Conservation (phyloP, 2,888 invertebrate genomes). For the Terebella lapidaria region DNA sequence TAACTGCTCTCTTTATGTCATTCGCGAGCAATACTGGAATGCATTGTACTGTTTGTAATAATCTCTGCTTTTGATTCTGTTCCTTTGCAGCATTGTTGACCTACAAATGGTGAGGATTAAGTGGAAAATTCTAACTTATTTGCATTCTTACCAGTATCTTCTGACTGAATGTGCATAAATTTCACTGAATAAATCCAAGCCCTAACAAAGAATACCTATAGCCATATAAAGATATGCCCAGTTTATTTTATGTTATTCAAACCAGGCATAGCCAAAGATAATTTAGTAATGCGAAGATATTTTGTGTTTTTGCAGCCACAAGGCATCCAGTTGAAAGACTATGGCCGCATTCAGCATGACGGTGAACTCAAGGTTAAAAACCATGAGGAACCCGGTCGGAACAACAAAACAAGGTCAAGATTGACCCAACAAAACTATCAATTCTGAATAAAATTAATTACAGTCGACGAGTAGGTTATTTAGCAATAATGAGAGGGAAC, state of each 20-base stretch:
- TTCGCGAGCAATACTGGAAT: too few species aligned
- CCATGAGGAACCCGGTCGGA: background rate
- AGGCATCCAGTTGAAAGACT: constrained; percentile 77
- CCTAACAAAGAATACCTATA: too few species aligned
- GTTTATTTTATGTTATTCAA: too few species aligned
- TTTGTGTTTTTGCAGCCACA: constrained; percentile 65
- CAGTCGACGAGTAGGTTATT: too few species aligned
- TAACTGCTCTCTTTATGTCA: background rate
- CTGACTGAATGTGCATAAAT: too few species aligned
- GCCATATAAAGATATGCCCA: too few species aligned
- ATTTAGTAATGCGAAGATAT: too few species aligned
- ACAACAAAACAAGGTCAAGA: background rate
- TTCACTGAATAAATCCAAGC: too few species aligned
- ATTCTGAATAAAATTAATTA: background rate
- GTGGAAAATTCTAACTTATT: too few species aligned
- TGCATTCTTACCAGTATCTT: too few species aligned
- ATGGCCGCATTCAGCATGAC: constrained; percentile 86
- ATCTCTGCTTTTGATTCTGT: background rate
- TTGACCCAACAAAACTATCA: background rate
- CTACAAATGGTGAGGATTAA: constrained; percentile 25
- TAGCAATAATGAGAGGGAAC: too few species aligned
- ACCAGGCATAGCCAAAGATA: too few species aligned
- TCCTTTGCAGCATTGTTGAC: constrained; percentile 22
- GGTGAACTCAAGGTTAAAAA: constrained; percentile 71
- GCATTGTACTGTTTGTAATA: background rate